Conservation (phyloP, 2,797 vertebrate genomes). For the Acipenser transmontanus region DNA sequence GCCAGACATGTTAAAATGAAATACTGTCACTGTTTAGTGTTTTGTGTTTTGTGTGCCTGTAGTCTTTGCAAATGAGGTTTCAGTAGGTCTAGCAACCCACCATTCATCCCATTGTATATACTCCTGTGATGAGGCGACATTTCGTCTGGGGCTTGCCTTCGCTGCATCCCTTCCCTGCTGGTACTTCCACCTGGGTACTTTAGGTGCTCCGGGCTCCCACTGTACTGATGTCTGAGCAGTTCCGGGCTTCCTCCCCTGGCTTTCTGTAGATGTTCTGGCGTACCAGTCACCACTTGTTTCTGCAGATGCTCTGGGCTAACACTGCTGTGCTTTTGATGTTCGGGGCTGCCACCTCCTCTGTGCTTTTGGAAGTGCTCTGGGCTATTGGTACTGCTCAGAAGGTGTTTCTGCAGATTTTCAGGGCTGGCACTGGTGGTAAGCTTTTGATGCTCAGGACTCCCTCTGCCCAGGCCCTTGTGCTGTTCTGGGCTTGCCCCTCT, state of each 20-base stretch:
- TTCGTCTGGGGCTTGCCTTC: constrained; percentile 72
- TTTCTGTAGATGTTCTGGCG: constrained; percentile 79
- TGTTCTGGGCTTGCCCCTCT: constrained; percentile 75
- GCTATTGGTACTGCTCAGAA: constrained; percentile 67
- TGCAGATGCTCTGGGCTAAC: constrained; percentile 64
- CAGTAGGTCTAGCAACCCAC: constrained; percentile 59
- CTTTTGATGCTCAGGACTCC: constrained; percentile 65
- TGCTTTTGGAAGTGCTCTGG: constrained; percentile 83
- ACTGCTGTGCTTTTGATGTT: constrained; percentile 58
- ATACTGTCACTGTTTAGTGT: constrained; percentile 5
- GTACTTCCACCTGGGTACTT: constrained; percentile 60
- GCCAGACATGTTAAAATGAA: background rate
- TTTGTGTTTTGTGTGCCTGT: background rate
- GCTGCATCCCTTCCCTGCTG: constrained; percentile 71
- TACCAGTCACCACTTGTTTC: constrained; percentile 64
- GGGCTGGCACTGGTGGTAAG: constrained; percentile 61
- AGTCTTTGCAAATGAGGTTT: constrained; percentile 35
- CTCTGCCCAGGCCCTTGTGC: constrained; percentile 66
- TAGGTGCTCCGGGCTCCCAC: constrained; percentile 65
- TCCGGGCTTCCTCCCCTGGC: constrained; percentile 79
- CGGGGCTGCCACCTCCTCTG: constrained; percentile 64
- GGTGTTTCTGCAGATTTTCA: constrained; percentile 65
- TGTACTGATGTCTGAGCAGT: constrained; percentile 72
- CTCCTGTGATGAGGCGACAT: constrained; percentile 77
- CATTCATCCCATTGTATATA: constrained; percentile 95